Base-by-base conservation (phyloP, 2,113 vertebrate species). In the Prunella himalayana region DNA sequence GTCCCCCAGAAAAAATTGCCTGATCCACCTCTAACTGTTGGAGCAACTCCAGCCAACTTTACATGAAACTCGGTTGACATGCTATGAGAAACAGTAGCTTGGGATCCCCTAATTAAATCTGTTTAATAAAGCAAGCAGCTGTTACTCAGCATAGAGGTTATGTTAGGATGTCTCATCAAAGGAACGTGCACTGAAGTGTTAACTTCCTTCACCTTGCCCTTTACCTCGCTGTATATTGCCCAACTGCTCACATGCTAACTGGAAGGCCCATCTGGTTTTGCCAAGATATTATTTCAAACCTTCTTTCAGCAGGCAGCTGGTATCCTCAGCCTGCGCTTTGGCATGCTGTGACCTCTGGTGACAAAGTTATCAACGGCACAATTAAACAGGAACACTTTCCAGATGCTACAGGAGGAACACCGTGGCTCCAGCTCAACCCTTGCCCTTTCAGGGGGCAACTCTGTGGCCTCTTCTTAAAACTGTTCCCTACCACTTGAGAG, bases 391-490 rank as follows among this genome's bases (percentile, higher is more conserved):
- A 88, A 82, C 1, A 0, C 24, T 71, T 92, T 86, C 72, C 83
- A 86, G 88, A 84, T 64, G 64, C 54, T 0, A 4, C 7, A 70
- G 39, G 42, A 93, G 50, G 66, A 97, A 73, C 75, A 72, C 22
- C 17, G 13, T 2, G 0, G n/a, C 18, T 61, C 45, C 30, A 70
- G 66, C n/a, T 94, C 75, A 86, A 42, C 45, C 59, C 50, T 86
- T 88, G 68, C 17, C 57, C 42, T 77, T 73, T 77, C 75, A 45
- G 45, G 19, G 6, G 1, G 54, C 1, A 4, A 30, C 64, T 54
- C 59, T 63, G 39, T 66, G 69, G 50, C 27, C 27, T 88, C 59
- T 59, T 91, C 60, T 92, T 93, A 83, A 93, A 93, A 37, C 47
- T 63, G 30, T 44, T 82, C 64, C 50, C 68, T 70, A 33, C 33